Evolutionary conservation across 2,113 vertebrate genomes (phyloP).

Genomic region (Edolisoma coerulescens): DNA sequence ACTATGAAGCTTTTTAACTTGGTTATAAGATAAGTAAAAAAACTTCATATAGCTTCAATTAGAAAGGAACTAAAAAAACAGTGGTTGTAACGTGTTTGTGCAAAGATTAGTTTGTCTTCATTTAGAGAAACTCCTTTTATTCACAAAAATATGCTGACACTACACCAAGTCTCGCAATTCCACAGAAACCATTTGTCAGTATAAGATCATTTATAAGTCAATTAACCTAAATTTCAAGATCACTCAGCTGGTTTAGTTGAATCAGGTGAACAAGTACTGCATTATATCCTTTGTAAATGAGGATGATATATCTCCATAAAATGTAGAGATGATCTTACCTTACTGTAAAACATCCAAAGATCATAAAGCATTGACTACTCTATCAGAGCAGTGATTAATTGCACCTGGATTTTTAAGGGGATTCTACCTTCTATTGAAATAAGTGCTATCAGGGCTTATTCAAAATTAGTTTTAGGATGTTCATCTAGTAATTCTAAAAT

Average conservation of each 20-base stretch:
- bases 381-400: conserved; percentile 36
- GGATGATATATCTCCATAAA: conserved; percentile 55
- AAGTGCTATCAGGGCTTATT: not conserved
- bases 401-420: conserved; percentile 14
- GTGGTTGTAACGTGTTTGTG: not conserved
- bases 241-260: conserved; percentile 35
- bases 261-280: conserved; percentile 24
- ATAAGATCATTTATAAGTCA: conserved; percentile 42
- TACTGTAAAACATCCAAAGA: not conserved
- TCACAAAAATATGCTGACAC: conserved; percentile 41
- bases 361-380: conserved; percentile 13
- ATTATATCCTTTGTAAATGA: conserved; percentile 26
- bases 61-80: not conserved
- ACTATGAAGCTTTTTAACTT: not conserved
- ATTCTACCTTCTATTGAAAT: not conserved
- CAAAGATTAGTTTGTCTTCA: conserved; percentile 36
- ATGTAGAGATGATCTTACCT: conserved; percentile 2
- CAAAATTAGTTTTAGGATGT: not conserved
- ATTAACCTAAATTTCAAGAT: conserved; percentile 56
- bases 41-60: not conserved
- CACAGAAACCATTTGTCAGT: conserved; percentile 19
- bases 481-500: conserved; percentile 9
- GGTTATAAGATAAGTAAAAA: not conserved
- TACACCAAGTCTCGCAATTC: not conserved
- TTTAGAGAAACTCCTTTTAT: conserved; percentile 32